A percentile compares a stretch with the other conserved stretches of the same genome.
Evolutionary conservation across 2,797 vertebrate genomes (phyloP).

Genomic region (Sebastes oblongus): DNA sequence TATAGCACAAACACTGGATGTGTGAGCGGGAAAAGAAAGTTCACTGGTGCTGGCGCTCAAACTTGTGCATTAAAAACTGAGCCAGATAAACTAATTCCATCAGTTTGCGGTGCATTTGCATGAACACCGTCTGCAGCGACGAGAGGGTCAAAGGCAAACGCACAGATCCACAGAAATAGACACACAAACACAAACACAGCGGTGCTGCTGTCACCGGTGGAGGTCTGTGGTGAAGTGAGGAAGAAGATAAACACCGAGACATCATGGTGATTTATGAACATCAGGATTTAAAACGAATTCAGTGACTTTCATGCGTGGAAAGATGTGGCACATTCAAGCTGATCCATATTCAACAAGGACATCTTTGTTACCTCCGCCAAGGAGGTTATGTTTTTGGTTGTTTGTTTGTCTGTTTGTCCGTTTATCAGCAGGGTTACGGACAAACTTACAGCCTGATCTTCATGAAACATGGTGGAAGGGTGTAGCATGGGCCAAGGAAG

Average conservation of each 20-base stretch:
- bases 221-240: conserved; percentile 12
- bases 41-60: not conserved
- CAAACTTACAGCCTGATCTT: not conserved
- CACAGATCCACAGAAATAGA: conserved; percentile 1
- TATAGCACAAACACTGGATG: not conserved
- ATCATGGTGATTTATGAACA: conserved; percentile 44
- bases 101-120: conserved; percentile 1
- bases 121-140: not conserved
- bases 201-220: not conserved
- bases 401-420: too few species aligned
- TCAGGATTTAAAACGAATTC: conserved; percentile 47
- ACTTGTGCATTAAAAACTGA: not conserved
- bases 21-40: not conserved
- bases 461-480: not conserved
- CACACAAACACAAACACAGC: not conserved
- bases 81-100: not conserved
- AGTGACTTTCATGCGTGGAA: conserved; percentile 54
- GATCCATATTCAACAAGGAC: conserved; percentile 61
- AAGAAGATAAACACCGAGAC: conserved; percentile 38
- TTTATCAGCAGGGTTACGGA: not conserved
- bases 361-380: not conserved
- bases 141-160: conserved; percentile 15
- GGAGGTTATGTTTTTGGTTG: not conserved
- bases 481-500: not conserved
- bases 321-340: conserved; percentile 2